phyloP scores from a whole-genome alignment of 2,888 invertebrate species.

The Monopis laevigella region DNA sequence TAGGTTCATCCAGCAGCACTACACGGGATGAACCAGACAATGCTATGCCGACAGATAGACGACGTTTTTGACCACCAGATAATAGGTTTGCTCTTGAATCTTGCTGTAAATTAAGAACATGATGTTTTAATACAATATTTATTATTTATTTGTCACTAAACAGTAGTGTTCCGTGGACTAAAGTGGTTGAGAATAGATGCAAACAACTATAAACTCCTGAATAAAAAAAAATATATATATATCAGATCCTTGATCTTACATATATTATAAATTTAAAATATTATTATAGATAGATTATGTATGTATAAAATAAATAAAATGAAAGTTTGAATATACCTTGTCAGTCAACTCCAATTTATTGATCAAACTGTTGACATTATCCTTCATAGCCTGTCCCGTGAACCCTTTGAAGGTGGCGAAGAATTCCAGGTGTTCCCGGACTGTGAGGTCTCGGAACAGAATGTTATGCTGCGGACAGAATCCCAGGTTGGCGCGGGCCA shows the following conservation, averaged over 20 bases:
- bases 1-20: conserved; percentile 79
- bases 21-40: conserved; percentile 79
- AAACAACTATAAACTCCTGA: no score
- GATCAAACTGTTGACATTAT: conserved; percentile 73
- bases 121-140: no score
- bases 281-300: no score
- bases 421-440: conserved; percentile 83
- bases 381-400: conserved; percentile 52
- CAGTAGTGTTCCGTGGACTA: background rate
- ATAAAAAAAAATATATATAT: no score
- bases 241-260: no score
- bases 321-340: conserved; percentile 62
- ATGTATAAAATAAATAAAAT: no score
- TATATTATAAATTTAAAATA: no score
- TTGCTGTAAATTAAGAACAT: background rate
- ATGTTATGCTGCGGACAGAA: conserved; percentile 89
- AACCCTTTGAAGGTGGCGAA: conserved; percentile 79
- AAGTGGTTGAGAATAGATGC: no score
- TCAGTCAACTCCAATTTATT: conserved; percentile 71
- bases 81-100: conserved; percentile 43
- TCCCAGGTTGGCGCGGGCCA: conserved; percentile 77
- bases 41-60: conserved; percentile 79
- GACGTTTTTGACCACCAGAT: conserved; percentile 84
- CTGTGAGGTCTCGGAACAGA: conserved; percentile 83
- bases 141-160: background rate